Conservation (phyloP, 2,888 invertebrate species). For the Drosophila meridiana region DNA sequence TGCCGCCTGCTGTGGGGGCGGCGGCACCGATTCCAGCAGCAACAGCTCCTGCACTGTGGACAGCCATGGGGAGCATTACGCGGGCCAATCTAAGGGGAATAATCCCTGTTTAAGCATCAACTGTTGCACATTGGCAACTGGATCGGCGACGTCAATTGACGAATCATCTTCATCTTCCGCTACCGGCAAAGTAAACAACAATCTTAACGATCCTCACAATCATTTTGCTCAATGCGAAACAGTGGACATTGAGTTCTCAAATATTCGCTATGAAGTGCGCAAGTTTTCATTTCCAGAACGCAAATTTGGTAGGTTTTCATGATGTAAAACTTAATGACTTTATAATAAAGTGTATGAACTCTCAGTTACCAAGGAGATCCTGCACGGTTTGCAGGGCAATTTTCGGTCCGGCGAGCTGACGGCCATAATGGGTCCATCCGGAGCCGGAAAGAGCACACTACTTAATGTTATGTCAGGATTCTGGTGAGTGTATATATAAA, state of each 20-base stretch:
- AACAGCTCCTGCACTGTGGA: conserved; percentile 45
- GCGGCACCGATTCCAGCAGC: conserved; percentile 55
- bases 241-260: conserved; percentile 89
- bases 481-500: conserved; percentile 88
- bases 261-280: conserved; percentile 88
- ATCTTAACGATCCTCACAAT: conserved; percentile 49
- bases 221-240: conserved; percentile 86
- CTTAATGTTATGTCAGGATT: conserved; percentile 98
- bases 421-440: conserved; percentile 99
- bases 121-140: conserved; percentile 78
- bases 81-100: conserved; percentile 22
- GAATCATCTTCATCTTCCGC: conserved; percentile 63
- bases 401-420: conserved; percentile 95
- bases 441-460: conserved; percentile 96
- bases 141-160: conserved; percentile 80
- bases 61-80: conserved; percentile 32
- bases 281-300: conserved; percentile 87
- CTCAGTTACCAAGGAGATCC: conserved; percentile 86
- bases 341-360: too few relatives aligned
- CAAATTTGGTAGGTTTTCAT: conserved; percentile 86
- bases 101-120: conserved; percentile 66
- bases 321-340: fast-evolving
- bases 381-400: conserved; percentile 87
- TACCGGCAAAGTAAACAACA: conserved; percentile 70
- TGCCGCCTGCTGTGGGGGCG: conserved; percentile 63